These are phyloP conservation scores for Euspilapteryx auroguttella DNA, from an alignment of 2,888 invertebrate species.

Conservation along the genomic window DNA sequence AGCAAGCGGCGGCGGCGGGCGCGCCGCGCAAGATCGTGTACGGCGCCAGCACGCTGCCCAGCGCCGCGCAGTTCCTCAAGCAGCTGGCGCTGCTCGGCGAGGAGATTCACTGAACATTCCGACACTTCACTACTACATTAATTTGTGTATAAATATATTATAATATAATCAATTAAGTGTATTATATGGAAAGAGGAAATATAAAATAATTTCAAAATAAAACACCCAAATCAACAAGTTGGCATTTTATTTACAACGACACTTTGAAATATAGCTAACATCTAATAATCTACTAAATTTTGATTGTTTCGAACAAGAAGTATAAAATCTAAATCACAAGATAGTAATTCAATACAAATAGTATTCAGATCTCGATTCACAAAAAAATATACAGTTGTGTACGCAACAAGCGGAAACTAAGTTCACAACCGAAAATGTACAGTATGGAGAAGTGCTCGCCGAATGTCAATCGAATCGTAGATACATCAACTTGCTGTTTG, in stretches of 20 bases:
- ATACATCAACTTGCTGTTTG: slow-evolving; percentile 3
- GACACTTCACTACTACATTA: slow-evolving; percentile 9
- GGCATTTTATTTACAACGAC: slow-evolving; percentile 63
- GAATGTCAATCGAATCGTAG: no score
- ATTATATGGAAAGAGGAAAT: no score
- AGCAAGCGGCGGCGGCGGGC: slow-evolving; percentile 70
- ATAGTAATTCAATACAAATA: slow-evolving; percentile 25
- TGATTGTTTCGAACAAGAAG: slow-evolving; percentile 61
- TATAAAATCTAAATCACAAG: slow-evolving; percentile 63
- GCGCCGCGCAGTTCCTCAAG: slow-evolving; percentile 91
- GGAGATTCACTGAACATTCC: slow-evolving; percentile 65
- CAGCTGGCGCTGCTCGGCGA: slow-evolving; percentile 82
- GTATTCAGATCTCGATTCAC: slow-evolving; percentile 39
- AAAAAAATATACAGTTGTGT: no score
- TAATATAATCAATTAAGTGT: no score
- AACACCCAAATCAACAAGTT: slow-evolving; percentile 48
- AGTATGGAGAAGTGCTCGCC: no score
- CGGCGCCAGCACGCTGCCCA: slow-evolving; percentile 92
- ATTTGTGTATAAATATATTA: slow-evolving; percentile 2
- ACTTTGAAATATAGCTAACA: slow-evolving; percentile 62
- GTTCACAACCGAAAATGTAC: not conserved
- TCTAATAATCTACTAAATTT: slow-evolving; percentile 56
- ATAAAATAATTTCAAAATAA: no score
- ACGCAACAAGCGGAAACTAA: no score
- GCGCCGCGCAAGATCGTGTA: slow-evolving; percentile 84